These are phyloP conservation scores for Muscina levida DNA, from an alignment of 2,888 invertebrate genomes.

Conservation along the genomic window DNA sequence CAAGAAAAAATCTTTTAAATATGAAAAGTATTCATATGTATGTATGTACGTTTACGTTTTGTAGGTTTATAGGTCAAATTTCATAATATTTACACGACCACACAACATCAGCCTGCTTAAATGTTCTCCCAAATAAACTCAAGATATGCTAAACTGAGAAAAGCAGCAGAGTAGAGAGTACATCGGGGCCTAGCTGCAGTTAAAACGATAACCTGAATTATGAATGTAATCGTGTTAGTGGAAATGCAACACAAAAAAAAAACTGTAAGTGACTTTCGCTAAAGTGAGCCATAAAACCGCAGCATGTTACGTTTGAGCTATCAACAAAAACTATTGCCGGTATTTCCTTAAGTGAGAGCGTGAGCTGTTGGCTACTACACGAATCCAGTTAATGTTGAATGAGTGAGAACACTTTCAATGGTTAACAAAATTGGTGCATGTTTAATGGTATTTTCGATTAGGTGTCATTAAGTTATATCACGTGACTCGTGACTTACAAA, in stretches of 20 bases:
- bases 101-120: background rate
- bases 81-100: conserved; percentile 24
- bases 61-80: conserved; percentile 63
- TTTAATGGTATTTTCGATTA: conserved; percentile 20
- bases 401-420: background rate
- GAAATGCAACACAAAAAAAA: no score
- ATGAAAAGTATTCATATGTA: conserved; percentile 28
- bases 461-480: conserved; percentile 34
- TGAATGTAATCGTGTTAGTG: no score
- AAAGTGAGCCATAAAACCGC: no score
- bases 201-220: no score
- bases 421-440: conserved; percentile 10
- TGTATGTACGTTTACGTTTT: conserved; percentile 40
- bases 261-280: no score
- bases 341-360: no score
- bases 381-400: no score
- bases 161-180: background rate
- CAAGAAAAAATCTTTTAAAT: conserved; percentile 26
- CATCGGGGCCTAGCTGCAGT: no score
- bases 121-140: conserved; percentile 17
- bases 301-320: background rate
- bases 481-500: conserved; percentile 41
- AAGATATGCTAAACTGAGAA: background rate
- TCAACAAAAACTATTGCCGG: background rate
- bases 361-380: no score